These are phyloP conservation scores for Stercorarius parasiticus DNA, from an alignment of 2,113 vertebrate species.

Conservation along the genomic window DNA sequence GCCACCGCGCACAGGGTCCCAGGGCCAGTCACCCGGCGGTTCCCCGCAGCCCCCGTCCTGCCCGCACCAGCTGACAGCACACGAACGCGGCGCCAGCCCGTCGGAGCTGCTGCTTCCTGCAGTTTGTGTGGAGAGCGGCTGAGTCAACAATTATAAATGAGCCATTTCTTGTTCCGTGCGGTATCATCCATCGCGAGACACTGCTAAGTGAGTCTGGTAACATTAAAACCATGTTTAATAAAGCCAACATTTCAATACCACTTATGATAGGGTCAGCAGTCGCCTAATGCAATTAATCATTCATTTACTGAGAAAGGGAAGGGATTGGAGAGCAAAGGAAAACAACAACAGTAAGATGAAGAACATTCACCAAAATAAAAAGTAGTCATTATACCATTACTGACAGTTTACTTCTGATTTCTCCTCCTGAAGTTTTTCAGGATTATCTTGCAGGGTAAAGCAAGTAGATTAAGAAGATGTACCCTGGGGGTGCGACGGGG, in stretches of 20 bases:
- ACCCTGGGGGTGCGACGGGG: rapidly evolving
- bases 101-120: rapidly evolving
- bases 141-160: background rate
- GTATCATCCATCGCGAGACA: background rate
- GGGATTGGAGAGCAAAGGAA: background rate
- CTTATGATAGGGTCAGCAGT: background rate
- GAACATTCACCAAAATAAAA: background rate
- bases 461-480: rapidly evolving
- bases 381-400: background rate
- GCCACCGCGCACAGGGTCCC: rapidly evolving
- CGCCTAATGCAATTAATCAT: background rate
- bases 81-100: rapidly evolving
- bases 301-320: background rate
- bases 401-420: background rate
- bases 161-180: background rate
- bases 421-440: background rate
- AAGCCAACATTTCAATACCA: background rate
- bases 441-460: background rate
- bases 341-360: background rate
- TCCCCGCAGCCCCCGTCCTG: background rate
- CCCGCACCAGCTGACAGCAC: rapidly evolving
- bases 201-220: background rate
- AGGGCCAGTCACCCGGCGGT: rapidly evolving
- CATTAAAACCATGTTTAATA: background rate
- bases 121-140: background rate